Evolutionary conservation across 2,113 vertebrate genomes (phyloP), one percentile per base, ranked within the genome.

Genomic region (Podilymbus podiceps): DNA sequence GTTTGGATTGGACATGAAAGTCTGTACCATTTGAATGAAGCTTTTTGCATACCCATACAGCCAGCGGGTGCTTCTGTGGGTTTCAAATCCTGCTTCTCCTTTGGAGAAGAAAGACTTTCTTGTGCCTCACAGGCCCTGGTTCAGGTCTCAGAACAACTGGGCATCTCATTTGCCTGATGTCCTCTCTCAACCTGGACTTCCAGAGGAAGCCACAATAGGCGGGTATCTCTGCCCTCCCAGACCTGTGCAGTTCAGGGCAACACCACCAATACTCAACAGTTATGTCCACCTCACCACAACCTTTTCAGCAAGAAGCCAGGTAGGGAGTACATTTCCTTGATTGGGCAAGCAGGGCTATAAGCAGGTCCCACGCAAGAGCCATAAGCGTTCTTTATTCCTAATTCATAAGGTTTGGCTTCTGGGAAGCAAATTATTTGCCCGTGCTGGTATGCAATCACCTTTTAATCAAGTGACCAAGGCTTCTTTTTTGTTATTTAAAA

Each of bases 401-500:
- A 60, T 64, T 92, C 44, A 31, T n/a, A n/a, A 10, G 27, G 11
- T 22, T 42, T 69, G 53, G 30, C 16, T 68, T 28, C 56, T 87
- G 64, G 44, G 66, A 89, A 88, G 58, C 21, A 79, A 72, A 91
- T 88, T 63, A 79, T 42, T 93, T 30, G 38, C 71, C 56, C 89
- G 25, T 55, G 35, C 49, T 84, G 76, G 77, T 74, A 67, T 58
- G 30, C n/a, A 74, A 90, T 59, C n/a, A 74, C 7, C 73, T 89
- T 93, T 89, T 92, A 96, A 92, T 89, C 63, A 76, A 77, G 42
- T 55, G 91, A 63, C 68, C 9, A 8, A 71, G 46, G 31, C 35
- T 76, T 30, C 16, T 77, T 22, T 80, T 90, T 80, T 91, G 42
- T 63, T 91, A 12, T 85, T 90, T 69, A 64, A 89, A 83, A 89